A percentile compares a stretch with the other conserved stretches of the same genome.
Conservation (phyloP, 1,140 invertebrate genomes). For the Thrips palmi region DNA sequence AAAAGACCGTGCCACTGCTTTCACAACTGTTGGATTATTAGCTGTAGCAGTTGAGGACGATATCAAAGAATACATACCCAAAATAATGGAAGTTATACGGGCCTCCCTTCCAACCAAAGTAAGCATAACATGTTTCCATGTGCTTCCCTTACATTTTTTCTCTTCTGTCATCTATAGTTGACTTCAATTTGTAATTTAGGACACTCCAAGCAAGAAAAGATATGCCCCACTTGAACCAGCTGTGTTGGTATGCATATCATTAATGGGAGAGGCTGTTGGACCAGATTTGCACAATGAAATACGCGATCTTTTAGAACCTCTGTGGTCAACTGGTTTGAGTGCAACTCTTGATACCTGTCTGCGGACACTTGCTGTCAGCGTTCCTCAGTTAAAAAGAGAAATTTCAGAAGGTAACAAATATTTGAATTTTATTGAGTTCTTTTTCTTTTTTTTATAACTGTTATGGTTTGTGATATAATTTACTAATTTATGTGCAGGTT, state of each 20-base stretch:
- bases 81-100: slow-evolving; percentile 76
- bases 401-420: slow-evolving; percentile 76
- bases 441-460: neutral
- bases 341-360: slow-evolving; percentile 78
- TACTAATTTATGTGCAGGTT: slow-evolving; percentile 25
- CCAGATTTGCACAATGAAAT: slow-evolving; percentile 53
- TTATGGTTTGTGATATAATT: neutral
- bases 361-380: slow-evolving; percentile 70
- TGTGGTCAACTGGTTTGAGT: slow-evolving; percentile 81
- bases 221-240: slow-evolving; percentile 56
- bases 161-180: slow-evolving; percentile 1
- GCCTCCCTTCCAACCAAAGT: slow-evolving; percentile 54
- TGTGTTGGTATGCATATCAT: slow-evolving; percentile 87
- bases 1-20: slow-evolving; percentile 67
- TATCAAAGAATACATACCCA: slow-evolving; percentile 59
- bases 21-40: slow-evolving; percentile 77
- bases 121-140: slow-evolving; percentile 16
- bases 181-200: slow-evolving; percentile 18
- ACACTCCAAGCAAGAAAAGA: slow-evolving; percentile 50
- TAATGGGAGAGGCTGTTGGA: slow-evolving; percentile 72
- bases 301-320: slow-evolving; percentile 68
- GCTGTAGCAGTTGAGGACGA: slow-evolving; percentile 74
- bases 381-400: slow-evolving; percentile 71
- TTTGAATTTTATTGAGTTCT: neutral
- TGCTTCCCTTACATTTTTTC: slow-evolving; percentile 3